Evolutionary conservation across 2,113 vertebrate genomes (phyloP).

Genomic region (Hystrix brachyura): DNA sequence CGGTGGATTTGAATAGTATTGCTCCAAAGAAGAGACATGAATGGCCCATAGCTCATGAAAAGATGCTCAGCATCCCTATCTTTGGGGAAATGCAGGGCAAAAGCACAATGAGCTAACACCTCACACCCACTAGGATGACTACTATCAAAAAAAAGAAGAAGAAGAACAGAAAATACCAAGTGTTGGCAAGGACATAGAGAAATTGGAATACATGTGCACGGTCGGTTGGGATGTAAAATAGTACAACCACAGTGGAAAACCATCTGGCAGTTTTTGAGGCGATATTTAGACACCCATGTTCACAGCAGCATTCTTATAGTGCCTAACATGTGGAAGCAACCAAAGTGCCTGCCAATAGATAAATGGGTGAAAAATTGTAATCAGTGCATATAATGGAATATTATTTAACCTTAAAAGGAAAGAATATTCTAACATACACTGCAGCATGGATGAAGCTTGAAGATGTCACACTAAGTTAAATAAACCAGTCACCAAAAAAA

Average conservation of each 20-base stretch:
- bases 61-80: neutral
- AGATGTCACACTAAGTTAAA: neutral
- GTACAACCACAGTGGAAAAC: neutral
- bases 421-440: neutral
- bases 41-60: neutral
- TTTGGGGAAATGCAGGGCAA: neutral
- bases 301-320: neutral
- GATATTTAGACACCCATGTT: neutral
- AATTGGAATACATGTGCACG: neutral
- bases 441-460: neutral
- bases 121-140: neutral
- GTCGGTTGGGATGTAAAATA: slow-evolving; percentile 6
- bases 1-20: neutral
- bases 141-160: neutral
- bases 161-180: neutral
- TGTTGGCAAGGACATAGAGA: neutral
- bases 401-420: slow-evolving; percentile 8
- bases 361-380: neutral
- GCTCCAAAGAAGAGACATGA: neutral
- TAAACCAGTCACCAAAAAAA: neutral
- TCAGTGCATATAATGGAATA: neutral
- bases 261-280: neutral
- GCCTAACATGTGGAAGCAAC: slow-evolving; percentile 13
- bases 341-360: neutral
- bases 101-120: neutral